Evolutionary conservation across 1,140 invertebrate genomes (phyloP).

Genomic region (Aplysia californica): DNA sequence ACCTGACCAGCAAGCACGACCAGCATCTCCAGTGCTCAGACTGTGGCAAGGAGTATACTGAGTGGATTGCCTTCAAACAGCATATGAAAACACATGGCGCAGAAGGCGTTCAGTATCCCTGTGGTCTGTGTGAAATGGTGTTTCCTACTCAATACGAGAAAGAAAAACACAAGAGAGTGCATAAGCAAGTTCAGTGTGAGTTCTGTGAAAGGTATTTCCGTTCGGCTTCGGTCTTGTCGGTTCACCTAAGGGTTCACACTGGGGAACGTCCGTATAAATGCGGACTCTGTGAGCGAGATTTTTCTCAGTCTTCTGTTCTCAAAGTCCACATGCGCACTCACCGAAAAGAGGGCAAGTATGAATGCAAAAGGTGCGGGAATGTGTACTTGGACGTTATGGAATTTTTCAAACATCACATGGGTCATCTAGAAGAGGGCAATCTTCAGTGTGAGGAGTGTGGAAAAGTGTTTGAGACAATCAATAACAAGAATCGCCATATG

Average conservation of each 20-base stretch:
- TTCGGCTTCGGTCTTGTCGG: constrained; percentile 29
- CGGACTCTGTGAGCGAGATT: constrained; percentile 31
- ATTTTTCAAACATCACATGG: constrained; percentile 28
- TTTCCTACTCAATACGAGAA: constrained; percentile 37
- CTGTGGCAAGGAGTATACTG: constrained; percentile 33
- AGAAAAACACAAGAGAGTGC: constrained; percentile 33
- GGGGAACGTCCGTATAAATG: constrained; percentile 33
- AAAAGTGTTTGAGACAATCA: constrained; percentile 31
- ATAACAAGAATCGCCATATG: constrained; percentile 28
- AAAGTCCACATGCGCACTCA: constrained; percentile 36
- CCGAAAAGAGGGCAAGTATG: constrained; percentile 27
- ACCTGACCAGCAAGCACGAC: constrained; percentile 26
- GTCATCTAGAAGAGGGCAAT: constrained; percentile 28
- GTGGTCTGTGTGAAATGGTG: constrained; percentile 32
- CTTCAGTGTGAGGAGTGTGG: constrained; percentile 34
- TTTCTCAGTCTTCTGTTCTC: constrained; percentile 30
- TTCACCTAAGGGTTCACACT: constrained; percentile 30
- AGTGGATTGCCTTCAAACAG: constrained; percentile 38
- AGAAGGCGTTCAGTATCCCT: constrained; percentile 37
- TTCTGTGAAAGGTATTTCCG: constrained; percentile 33
- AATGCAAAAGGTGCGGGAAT: constrained; percentile 28
- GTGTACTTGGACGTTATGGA: constrained; percentile 30
- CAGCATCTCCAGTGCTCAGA: constrained; percentile 31
- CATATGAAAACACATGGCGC: constrained; percentile 39
- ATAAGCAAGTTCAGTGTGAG: constrained; percentile 35